Percentiles rank a stretch among this genome's conserved stretches.
Evolutionary conservation across 2,888 invertebrate genomes (phyloP).

Genomic region (Polietes domitor): DNA sequence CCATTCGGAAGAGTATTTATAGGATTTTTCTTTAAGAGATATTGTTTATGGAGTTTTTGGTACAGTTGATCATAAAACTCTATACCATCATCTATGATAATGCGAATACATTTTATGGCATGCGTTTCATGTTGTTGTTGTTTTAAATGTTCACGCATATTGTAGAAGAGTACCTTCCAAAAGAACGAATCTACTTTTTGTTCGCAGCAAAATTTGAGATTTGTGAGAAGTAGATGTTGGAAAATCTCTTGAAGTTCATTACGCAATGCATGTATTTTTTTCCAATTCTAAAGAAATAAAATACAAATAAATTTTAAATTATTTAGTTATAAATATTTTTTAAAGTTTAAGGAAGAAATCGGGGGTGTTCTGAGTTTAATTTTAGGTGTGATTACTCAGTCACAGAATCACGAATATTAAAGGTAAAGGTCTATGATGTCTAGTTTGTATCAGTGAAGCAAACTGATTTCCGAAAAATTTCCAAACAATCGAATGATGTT

Average conservation of each 20-base stretch:
- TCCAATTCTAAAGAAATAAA: slow-evolving; percentile 83
- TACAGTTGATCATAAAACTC: slow-evolving; percentile 89
- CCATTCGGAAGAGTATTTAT: slow-evolving; percentile 72
- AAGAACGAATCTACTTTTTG: slow-evolving; percentile 94
- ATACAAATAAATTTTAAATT: no score
- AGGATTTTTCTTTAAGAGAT: slow-evolving; percentile 79
- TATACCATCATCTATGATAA: slow-evolving; percentile 88
- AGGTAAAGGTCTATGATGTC: no score
- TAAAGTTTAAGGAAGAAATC: no score
- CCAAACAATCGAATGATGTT: no score
- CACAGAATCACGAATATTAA: no score
- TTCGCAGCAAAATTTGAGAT: slow-evolving; percentile 92
- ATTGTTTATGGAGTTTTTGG: slow-evolving; percentile 87
- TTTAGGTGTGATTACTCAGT: no score
- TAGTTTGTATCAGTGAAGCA: no score
- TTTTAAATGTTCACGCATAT: slow-evolving; percentile 91
- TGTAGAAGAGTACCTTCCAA: slow-evolving; percentile 95
- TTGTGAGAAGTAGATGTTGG: slow-evolving; percentile 86
- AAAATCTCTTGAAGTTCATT: slow-evolving; percentile 85
- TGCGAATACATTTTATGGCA: slow-evolving; percentile 83
- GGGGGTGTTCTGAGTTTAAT: no score
- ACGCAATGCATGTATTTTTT: slow-evolving; percentile 84
- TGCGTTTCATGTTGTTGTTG: slow-evolving; percentile 81
- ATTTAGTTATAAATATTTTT: no score
- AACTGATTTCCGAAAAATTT: no score